Conservation (phyloP, 2,113 vertebrate genomes). For the Triplophysa siluroides region DNA sequence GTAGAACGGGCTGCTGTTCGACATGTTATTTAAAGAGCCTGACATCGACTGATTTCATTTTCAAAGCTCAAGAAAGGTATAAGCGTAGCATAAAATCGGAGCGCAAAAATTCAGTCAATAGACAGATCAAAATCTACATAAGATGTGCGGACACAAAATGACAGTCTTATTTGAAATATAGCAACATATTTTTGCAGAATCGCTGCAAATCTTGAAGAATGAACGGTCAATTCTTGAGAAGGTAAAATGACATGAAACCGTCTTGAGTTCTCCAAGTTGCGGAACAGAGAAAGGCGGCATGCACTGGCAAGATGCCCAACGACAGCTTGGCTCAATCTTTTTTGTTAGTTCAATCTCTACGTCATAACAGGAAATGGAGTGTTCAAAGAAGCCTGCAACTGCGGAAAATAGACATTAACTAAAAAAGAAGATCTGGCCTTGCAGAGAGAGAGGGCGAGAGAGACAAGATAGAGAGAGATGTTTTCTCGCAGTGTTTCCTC, state of each 20-base stretch:
- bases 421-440: conserved; percentile 3
- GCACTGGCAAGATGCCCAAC: conserved; percentile 43
- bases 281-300: conserved; percentile 43
- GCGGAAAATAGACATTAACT: conserved; percentile 49
- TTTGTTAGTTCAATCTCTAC: conserved; percentile 54
- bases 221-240: not conserved
- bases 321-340: conserved; percentile 41
- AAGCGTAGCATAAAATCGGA: not conserved
- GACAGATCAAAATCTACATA: not conserved
- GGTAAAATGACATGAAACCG: not conserved
- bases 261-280: conserved; percentile 30
- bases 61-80: too few species aligned
- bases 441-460: not conserved
- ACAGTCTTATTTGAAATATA: too few species aligned
- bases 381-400: conserved; percentile 43
- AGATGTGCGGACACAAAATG: not conserved
- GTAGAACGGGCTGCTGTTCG: not conserved
- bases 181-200: not conserved
- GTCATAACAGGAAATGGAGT: conserved; percentile 54
- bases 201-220: not conserved
- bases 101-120: not conserved
- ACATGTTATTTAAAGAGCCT: conserved; percentile 46
- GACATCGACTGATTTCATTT: not conserved
- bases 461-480: not conserved
- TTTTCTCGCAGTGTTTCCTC: conserved; percentile 1